Evolutionary conservation across 2,797 vertebrate genomes (phyloP).

Genomic region (Anguilla obscura): DNA sequence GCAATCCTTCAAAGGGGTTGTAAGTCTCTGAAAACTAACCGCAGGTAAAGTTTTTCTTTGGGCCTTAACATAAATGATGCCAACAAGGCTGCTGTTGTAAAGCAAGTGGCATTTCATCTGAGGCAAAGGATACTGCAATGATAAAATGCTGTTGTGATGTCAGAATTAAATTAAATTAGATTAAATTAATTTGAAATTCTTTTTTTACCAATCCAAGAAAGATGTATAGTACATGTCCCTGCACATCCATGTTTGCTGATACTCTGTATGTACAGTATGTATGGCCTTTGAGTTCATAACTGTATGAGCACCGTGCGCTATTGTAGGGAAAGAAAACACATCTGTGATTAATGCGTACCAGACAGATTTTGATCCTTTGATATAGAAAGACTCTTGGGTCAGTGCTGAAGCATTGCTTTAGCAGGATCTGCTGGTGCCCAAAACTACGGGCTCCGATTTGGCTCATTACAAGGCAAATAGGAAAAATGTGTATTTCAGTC

Average conservation of each 20-base stretch:
- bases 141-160: background rate
- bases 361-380: constrained; percentile 67
- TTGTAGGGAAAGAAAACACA: constrained; percentile 59
- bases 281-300: background rate
- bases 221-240: background rate
- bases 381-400: constrained; percentile 69
- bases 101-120: background rate
- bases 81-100: background rate
- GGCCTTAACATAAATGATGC: background rate
- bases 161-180: background rate
- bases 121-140: background rate
- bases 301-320: background rate
- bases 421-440: constrained; percentile 39
- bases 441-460: background rate
- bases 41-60: background rate
- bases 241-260: background rate
- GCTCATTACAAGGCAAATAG: background rate
- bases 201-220: background rate
- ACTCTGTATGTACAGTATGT: background rate
- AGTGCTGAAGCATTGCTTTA: constrained; percentile 59
- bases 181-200: background rate
- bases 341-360: constrained; percentile 78
- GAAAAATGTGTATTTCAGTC: background rate
- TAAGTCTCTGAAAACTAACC: background rate
- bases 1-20: background rate